Conservation (phyloP, 2,797 vertebrate species). For the Champsocephalus esox region DNA sequence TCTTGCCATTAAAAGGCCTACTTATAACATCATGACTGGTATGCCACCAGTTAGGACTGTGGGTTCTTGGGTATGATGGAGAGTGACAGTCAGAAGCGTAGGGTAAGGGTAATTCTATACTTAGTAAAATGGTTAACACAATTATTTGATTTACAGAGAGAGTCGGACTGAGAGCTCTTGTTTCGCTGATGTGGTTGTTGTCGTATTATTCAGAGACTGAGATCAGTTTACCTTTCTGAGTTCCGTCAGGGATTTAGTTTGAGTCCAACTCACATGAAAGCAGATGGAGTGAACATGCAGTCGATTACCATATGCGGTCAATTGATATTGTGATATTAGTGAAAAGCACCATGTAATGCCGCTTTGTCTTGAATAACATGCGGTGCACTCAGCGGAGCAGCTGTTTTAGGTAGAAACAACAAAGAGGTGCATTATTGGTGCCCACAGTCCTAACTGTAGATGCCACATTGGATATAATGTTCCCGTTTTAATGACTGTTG, state of each 20-base stretch:
- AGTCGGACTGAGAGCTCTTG: conserved; percentile 75
- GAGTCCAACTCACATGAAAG: conserved; percentile 77
- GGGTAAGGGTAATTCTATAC: conserved; percentile 64
- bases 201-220: conserved; percentile 65
- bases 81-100: conserved; percentile 64
- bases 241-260: conserved; percentile 62
- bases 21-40: conserved; percentile 51
- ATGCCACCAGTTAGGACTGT: conserved; percentile 55
- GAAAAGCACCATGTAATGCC: conserved; percentile 75
- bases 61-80: conserved; percentile 50
- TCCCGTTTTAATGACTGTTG: conserved; percentile 70
- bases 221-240: conserved; percentile 71
- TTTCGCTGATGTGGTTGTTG: conserved; percentile 64
- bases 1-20: conserved; percentile 54
- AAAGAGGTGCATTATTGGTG: conserved; percentile 56
- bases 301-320: conserved; percentile 75
- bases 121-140: conserved; percentile 43
- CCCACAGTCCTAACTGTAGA: conserved; percentile 51
- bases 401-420: conserved; percentile 80
- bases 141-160: conserved; percentile 67
- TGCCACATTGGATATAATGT: conserved; percentile 72
- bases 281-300: conserved; percentile 60
- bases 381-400: conserved; percentile 61
- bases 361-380: conserved; percentile 77
- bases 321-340: conserved; percentile 79